phyloP scores from a whole-genome alignment of 1,140 invertebrate genomes.

The Plectrocnemia conspersa region DNA sequence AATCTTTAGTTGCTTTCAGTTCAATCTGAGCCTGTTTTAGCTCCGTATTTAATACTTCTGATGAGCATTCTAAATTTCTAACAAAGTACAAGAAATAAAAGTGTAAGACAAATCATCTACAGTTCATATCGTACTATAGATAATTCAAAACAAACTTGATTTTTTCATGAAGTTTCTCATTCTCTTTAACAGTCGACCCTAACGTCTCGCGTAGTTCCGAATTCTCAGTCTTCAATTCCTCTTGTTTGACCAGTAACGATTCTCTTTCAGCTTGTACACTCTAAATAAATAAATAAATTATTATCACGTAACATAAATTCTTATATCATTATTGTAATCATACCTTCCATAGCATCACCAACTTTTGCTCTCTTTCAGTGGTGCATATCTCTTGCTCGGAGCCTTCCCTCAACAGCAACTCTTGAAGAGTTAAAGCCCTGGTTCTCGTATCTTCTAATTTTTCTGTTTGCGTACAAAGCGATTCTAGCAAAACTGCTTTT shows the following conservation, averaged over 20 bases:
- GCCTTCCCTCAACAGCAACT: conserved; percentile 60
- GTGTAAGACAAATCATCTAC: conserved; percentile 1
- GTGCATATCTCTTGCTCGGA: conserved; percentile 58
- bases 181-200: conserved; percentile 55
- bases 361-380: conserved; percentile 74
- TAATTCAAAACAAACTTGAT: conserved; percentile 48
- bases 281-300: conserved; percentile 40
- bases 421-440: conserved; percentile 66
- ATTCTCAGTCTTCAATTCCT: conserved; percentile 68
- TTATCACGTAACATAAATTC: not conserved
- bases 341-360: conserved; percentile 80
- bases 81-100: conserved; percentile 1
- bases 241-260: conserved; percentile 68
- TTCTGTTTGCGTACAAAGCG: conserved; percentile 86
- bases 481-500: conserved; percentile 83
- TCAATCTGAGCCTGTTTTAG: conserved; percentile 68
- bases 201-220: conserved; percentile 50
- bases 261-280: conserved; percentile 78
- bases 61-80: conserved; percentile 44
- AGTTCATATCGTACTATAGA: conserved; percentile 34
- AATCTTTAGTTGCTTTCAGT: conserved; percentile 62
- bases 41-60: conserved; percentile 67
- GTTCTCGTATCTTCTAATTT: conserved; percentile 79
- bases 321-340: not conserved
- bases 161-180: conserved; percentile 61